Conservation (phyloP, 2,888 invertebrate genomes). For the Ophonus ardosiacus region DNA sequence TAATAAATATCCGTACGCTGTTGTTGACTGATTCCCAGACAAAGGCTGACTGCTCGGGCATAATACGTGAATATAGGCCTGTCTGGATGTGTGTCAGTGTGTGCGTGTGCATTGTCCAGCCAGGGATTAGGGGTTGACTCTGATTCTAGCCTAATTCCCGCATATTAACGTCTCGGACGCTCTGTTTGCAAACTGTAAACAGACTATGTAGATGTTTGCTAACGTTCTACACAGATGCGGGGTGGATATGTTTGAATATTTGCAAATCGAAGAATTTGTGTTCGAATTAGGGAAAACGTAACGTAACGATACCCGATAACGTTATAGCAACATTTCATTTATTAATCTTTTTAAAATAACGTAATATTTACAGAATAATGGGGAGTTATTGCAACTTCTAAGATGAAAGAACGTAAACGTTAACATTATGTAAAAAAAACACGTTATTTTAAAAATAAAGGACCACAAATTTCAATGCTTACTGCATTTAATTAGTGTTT, state of each 20-base stretch:
- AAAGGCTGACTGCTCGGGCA: background rate
- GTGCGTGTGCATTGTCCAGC: background rate
- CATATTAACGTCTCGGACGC: conserved; percentile 45
- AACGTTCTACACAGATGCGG: background rate
- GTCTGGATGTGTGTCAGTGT: background rate
- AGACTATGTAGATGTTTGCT: conserved; percentile 12
- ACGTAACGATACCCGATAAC: too few species aligned
- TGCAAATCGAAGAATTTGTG: background rate
- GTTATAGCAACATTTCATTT: too few species aligned
- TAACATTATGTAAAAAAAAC: too few species aligned
- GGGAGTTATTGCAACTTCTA: too few species aligned
- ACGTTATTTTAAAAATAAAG: too few species aligned
- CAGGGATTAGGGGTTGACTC: conserved; percentile 28
- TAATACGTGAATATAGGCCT: conserved; percentile 24
- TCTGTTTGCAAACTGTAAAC: conserved; percentile 51
- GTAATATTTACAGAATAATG: too few species aligned
- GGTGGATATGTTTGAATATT: background rate
- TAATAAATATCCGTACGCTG: conserved; percentile 10
- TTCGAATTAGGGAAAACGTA: too few species aligned
- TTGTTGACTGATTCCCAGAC: conserved; percentile 24
- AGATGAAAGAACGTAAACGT: too few species aligned
- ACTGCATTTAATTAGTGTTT: too few species aligned
- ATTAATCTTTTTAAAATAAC: too few species aligned
- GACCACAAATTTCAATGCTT: too few species aligned
- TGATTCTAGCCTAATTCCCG: conserved; percentile 51